phyloP scores from a whole-genome alignment of 2,797 vertebrate species.

The Rachycentron canadum region DNA sequence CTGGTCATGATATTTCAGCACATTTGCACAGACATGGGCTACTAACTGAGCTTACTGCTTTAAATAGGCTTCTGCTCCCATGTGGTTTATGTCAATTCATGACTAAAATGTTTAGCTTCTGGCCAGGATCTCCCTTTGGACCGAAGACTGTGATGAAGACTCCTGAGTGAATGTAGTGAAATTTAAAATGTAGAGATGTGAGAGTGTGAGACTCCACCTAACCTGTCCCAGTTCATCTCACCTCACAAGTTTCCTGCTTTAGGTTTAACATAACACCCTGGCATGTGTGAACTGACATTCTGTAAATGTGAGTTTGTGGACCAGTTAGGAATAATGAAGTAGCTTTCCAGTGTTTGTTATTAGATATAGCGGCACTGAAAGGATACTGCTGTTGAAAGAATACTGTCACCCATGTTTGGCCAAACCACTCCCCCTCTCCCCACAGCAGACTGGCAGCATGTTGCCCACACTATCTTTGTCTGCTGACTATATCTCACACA shows the following conservation, averaged over 20 bases:
- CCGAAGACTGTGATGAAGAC: slow-evolving; percentile 18
- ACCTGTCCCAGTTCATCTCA: slow-evolving; percentile 5
- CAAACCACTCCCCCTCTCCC: slow-evolving; percentile 57
- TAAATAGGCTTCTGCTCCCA: slow-evolving; percentile 82
- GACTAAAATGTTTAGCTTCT: slow-evolving; percentile 63
- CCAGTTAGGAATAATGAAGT: neutral
- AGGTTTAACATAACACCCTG: neutral
- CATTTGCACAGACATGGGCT: slow-evolving; percentile 78
- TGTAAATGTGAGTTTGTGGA: slow-evolving; percentile 2
- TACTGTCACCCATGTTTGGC: slow-evolving; percentile 22
- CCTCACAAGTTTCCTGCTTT: neutral
- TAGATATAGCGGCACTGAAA: neutral
- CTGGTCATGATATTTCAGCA: slow-evolving; percentile 84
- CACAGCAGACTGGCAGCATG: slow-evolving; percentile 26
- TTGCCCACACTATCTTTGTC: slow-evolving; percentile 56
- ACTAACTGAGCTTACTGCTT: slow-evolving; percentile 76
- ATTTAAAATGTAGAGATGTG: slow-evolving; percentile 1
- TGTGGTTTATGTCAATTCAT: slow-evolving; percentile 76
- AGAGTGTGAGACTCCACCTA: neutral
- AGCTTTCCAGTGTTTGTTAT: slow-evolving; percentile 8
- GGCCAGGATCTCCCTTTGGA: slow-evolving; percentile 35
- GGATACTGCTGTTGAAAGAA: slow-evolving; percentile 15
- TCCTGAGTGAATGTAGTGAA: slow-evolving; percentile 1
- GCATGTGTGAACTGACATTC: neutral
- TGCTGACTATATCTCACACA: slow-evolving; percentile 49